Base-by-base conservation (phyloP, 1,140 invertebrate genomes). In the Conus betulinus region DNA sequence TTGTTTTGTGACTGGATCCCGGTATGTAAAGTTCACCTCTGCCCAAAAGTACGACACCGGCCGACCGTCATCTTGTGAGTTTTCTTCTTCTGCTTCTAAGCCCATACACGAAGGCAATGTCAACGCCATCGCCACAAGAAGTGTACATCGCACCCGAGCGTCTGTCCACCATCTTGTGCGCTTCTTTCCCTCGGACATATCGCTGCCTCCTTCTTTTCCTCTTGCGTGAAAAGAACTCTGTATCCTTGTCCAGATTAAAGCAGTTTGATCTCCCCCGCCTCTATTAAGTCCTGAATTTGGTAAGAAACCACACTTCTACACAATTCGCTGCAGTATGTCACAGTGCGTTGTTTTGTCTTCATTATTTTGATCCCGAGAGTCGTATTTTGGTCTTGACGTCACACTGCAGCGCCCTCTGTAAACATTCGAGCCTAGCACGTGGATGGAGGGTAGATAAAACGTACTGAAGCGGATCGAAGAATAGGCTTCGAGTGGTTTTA, bases 361-460 rank as follows among this genome's bases (percentile, higher is more conserved):
- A 81, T 88, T 85, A 83, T 84, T 84, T 84, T 87, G 51, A 23
- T 86, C 67, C 67, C 74, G 6, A 20, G 27, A 25, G 57, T 57
- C 3, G 27, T 86, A 76, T 85, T 89, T 85, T n/a, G 67, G 57
- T 84, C 55, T 76, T 71, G 87, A 88, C 87, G 87, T 88, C 87
- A 84, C 87, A 88, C 25, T 60, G 63, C 79, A 53, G 87, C 81
- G 87, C 87, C 87, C 87, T 84, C 87, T 88, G 76, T 85, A 89
- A 89, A 89, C 84, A 85, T 84, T 60, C 17, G 57, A 53, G 39
- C 39, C 6, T 15, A 79, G 39, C 76, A 79, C 76, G 76, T 79
- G 76, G 60, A 63, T 20, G 17, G 60, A 13, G 60, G 17, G 60
- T 20, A 63, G 60, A 20, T 13, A 63, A 63, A 63, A 20, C 17